Evolutionary conservation across 2,888 invertebrate genomes (phyloP).

Genomic region (Drosophila mayaguana): DNA sequence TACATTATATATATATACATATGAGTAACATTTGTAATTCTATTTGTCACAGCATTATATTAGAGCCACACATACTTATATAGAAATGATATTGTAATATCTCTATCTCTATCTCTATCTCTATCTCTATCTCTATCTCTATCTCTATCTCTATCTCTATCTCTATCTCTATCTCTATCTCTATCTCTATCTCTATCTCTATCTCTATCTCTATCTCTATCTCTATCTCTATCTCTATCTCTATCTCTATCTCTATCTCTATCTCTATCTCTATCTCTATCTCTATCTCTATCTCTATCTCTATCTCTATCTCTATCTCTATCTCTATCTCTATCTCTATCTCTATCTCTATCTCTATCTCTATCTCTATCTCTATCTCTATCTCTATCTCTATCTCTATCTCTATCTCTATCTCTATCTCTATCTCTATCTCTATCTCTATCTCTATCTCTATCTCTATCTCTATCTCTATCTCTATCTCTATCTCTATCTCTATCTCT

Average conservation of each 20-base stretch:
- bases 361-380: neutral
- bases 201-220: neutral
- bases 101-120: neutral
- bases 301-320: neutral
- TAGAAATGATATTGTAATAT: neutral
- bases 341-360: neutral
- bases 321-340: neutral
- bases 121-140: neutral
- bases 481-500: neutral
- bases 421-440: neutral
- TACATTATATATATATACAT: neutral
- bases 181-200: neutral
- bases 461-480: neutral
- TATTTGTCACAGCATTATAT: neutral
- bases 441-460: conserved; percentile 1
- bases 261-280: neutral
- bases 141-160: neutral
- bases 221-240: neutral
- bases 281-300: neutral
- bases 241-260: neutral
- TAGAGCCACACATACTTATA: neutral
- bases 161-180: neutral
- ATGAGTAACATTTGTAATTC: neutral
- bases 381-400: neutral
- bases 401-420: neutral